Conservation (phyloP, 2,113 vertebrate genomes). For the Myrmecophaga tridactyla region DNA sequence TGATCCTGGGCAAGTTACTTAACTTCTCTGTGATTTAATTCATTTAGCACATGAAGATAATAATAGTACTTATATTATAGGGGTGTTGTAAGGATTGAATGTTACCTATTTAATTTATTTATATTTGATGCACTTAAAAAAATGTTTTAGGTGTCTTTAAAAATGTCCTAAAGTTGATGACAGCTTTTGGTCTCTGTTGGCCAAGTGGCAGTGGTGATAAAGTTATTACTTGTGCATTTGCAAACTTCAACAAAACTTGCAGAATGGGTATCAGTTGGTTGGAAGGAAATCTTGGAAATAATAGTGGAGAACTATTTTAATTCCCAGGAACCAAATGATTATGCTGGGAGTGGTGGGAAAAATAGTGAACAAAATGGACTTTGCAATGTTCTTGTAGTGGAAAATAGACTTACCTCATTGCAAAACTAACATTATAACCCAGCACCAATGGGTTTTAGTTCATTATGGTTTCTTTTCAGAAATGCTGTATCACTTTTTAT, state of each 20-base stretch:
- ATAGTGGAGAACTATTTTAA: not conserved
- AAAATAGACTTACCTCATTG: not conserved
- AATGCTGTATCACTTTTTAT: not conserved
- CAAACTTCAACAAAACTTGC: not conserved
- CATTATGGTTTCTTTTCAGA: not conserved
- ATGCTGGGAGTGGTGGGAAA: not conserved
- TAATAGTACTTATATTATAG: not conserved
- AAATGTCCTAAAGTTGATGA: not conserved
- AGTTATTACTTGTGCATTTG: not conserved
- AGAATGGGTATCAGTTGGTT: not conserved
- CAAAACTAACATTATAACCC: not conserved
- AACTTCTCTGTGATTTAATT: not conserved
- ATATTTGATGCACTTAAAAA: not conserved
- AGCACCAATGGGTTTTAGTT: not conserved
- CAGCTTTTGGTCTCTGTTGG: not conserved
- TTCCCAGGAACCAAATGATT: not conserved
- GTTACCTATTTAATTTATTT: not conserved
- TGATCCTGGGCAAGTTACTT: not conserved
- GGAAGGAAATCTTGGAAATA: not conserved
- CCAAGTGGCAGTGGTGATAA: not conserved
- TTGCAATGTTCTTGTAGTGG: not conserved
- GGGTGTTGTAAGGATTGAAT: not conserved
- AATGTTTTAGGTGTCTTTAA: not conserved
- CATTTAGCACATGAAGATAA: not conserved
- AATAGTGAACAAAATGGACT: not conserved